Evolutionary conservation across 1,140 invertebrate genomes (phyloP), one percentile per base, ranked within the genome.

Genomic region (Holcopasites calliopsidis): DNA sequence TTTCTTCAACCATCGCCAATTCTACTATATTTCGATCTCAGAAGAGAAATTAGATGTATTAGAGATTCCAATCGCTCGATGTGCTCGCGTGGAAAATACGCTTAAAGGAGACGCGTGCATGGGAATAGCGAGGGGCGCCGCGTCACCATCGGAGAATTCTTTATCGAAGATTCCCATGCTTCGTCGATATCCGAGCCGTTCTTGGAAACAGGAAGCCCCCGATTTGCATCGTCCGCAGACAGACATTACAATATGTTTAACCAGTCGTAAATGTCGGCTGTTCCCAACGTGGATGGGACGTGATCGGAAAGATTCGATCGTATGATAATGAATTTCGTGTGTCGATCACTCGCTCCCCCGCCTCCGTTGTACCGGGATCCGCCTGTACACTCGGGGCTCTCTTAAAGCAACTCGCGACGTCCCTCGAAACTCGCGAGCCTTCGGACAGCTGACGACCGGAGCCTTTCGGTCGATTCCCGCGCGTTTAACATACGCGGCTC

Each of bases 281-380:
- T 74, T 62, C 64, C 31, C 61, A 80, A 33, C 44, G 40, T 16
- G 54, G 68, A 42, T 49, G 65, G 60, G 28, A 64, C 65, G 65
- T 74, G 77, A 80, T 77, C 77, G 79, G 54, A 44, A 52, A 81
- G 80, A 82, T 77, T 61, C 57, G 52, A 61, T 50, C 33, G 69
- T 44, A 50, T 60, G 80, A 82, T 81, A 82, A 82, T 74, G 57
- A 70, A n/a, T 74, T 76, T 73, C 16, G 75, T 66, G 64, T 61
- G 79, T 82, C 79, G 64, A 68, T 78, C 69, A 73, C 18, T 40
- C 50, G 26, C 31, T 26, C 26, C 26, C 18, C 47, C 18, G 8
- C n/a, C 7, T 50, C 47, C 47, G n/a, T 21, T 50, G 18, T 8
- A 21, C 18, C n/a, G 5, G 47, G n/a, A n/a, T 21, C 23, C 47